Evolutionary conservation across 2,888 invertebrate species (phyloP).

Genomic region (Iselma pallidipennis): DNA sequence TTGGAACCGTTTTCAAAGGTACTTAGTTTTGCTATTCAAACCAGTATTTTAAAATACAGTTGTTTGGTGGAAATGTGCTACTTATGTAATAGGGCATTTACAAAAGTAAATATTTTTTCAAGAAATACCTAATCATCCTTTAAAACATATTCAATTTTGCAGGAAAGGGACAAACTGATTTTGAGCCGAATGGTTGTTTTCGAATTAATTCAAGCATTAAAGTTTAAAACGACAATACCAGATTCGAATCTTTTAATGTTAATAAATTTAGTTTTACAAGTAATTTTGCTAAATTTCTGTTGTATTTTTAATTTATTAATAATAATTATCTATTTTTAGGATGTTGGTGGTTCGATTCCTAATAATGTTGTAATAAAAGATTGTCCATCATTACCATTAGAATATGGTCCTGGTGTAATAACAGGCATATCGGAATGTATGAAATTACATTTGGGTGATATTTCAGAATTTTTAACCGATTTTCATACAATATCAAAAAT

Average conservation of each 20-base stretch:
- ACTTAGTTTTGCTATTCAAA: slow-evolving; percentile 89
- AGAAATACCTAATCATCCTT: slow-evolving; percentile 1
- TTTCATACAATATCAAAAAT: slow-evolving; percentile 96
- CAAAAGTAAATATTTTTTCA: slow-evolving; percentile 60
- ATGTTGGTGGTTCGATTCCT: slow-evolving; percentile 86
- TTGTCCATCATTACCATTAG: slow-evolving; percentile 53
- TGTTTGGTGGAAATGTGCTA: slow-evolving; percentile 86
- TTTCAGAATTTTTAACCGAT: slow-evolving; percentile 93
- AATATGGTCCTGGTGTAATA: slow-evolving; percentile 62
- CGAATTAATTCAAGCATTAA: slow-evolving; percentile 92
- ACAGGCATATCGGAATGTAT: slow-evolving; percentile 95
- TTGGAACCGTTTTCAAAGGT: slow-evolving; percentile 96
- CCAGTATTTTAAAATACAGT: slow-evolving; percentile 77
- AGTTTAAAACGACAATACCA: slow-evolving; percentile 93
- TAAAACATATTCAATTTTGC: slow-evolving; percentile 22
- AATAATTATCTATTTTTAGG: slow-evolving; percentile 53
- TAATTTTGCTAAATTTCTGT: slow-evolving; percentile 35
- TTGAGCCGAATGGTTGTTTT: slow-evolving; percentile 90
- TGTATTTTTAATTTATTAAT: not conserved
- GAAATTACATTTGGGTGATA: slow-evolving; percentile 88
- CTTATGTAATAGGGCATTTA: slow-evolving; percentile 86
- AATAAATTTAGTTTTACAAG: slow-evolving; percentile 85
- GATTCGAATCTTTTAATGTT: slow-evolving; percentile 93
- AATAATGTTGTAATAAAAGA: slow-evolving; percentile 72
- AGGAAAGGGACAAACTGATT: slow-evolving; percentile 93